Evolutionary conservation across 2,888 invertebrate genomes (phyloP).

Genomic region (Thymelicus lineola): DNA sequence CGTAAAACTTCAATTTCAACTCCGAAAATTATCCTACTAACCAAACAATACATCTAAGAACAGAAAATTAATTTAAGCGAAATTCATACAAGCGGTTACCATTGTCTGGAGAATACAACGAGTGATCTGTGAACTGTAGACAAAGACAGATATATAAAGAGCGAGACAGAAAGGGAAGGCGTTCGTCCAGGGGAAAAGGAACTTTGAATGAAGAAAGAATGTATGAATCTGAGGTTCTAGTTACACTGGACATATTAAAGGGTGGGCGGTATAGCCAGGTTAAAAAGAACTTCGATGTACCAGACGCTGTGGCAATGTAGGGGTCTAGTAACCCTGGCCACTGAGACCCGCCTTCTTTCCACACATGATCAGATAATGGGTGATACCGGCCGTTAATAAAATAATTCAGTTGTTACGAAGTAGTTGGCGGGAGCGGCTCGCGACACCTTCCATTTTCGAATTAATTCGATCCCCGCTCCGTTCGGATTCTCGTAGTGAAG

Average conservation of each 20-base stretch:
- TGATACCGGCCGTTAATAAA: constrained; percentile 71
- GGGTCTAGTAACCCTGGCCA: constrained; percentile 49
- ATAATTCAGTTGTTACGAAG: constrained; percentile 78
- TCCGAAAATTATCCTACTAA: not conserved
- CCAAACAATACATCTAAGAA: constrained; percentile 4
- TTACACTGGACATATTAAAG: constrained; percentile 27
- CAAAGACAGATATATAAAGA: constrained; percentile 41
- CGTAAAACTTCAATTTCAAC: not conserved
- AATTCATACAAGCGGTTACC: constrained; percentile 13
- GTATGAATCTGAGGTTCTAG: too few species aligned
- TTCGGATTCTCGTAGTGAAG: constrained; percentile 11
- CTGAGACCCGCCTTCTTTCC: constrained; percentile 68
- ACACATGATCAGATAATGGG: constrained; percentile 75
- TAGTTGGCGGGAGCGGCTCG: constrained; percentile 54
- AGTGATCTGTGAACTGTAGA: constrained; percentile 17
- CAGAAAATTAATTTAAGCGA: constrained; percentile 5
- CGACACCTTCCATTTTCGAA: constrained; percentile 3
- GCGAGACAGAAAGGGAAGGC: constrained; percentile 60
- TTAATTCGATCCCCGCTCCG: constrained; percentile 15
- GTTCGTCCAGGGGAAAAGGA: constrained; percentile 49
- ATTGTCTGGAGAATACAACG: constrained; percentile 12
- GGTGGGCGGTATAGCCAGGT: constrained; percentile 60
- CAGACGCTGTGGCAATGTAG: not conserved
- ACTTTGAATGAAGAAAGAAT: constrained; percentile 31
- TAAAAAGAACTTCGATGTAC: constrained; percentile 43